Conservation (phyloP, 2,888 invertebrate genomes). For the Chloroclysta siterata region DNA sequence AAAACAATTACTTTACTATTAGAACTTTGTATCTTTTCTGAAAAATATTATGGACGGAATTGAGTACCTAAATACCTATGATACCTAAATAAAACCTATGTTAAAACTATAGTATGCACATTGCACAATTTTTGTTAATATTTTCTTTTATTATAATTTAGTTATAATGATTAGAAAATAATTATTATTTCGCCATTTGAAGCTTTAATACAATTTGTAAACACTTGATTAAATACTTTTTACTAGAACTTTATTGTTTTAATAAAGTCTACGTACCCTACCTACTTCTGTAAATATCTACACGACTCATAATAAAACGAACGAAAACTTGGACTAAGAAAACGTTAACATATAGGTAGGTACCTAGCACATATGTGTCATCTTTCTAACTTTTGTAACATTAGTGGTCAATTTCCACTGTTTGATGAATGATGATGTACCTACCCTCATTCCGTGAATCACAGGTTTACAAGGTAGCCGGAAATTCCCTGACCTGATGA, state of each 20-base stretch:
- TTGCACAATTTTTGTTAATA: not conserved
- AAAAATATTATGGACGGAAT: no score
- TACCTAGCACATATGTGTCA: not conserved
- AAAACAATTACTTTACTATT: no score
- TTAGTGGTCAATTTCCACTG: not conserved
- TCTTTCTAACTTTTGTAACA: not conserved
- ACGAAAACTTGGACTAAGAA: not conserved
- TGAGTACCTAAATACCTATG: no score
- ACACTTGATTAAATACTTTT: not conserved
- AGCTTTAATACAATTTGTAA: not conserved
- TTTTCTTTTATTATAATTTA: no score
- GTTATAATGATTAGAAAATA: not conserved
- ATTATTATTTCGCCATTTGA: not conserved
- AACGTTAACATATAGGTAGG: not conserved
- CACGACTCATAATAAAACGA: not conserved
- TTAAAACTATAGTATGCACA: no score
- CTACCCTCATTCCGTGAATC: not conserved
- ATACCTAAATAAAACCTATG: no score
- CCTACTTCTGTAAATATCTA: not conserved
- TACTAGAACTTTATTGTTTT: not conserved
- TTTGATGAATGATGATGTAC: no score
- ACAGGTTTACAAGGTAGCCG: not conserved
- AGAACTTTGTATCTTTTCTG: no score
- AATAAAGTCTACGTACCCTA: not conserved
- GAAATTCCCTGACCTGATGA: conserved; percentile 3